Conservation (phyloP, 2,888 invertebrate genomes). For the Augochlorella aurata region DNA sequence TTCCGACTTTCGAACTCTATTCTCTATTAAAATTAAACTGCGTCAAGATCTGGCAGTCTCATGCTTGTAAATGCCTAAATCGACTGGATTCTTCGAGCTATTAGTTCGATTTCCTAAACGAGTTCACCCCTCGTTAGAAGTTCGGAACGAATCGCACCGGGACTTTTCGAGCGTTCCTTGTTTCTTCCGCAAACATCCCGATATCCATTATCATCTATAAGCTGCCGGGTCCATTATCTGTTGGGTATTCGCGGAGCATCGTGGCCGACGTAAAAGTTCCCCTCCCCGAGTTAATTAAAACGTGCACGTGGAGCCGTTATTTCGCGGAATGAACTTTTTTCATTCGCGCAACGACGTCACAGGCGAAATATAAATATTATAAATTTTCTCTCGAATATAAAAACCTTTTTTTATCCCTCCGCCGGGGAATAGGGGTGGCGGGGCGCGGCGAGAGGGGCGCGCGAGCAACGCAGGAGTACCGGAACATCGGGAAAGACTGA, state of each 20-base stretch:
- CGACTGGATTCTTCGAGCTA: not conserved
- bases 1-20: not conserved
- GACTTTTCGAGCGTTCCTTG: not conserved
- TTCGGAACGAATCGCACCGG: not conserved
- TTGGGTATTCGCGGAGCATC: not conserved
- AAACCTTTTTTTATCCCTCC: conserved; percentile 15
- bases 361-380: conserved; percentile 45
- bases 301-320: conserved; percentile 24
- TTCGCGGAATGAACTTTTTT: conserved; percentile 31
- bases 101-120: not conserved
- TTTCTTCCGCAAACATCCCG: not conserved
- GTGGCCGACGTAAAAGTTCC: conserved; percentile 1
- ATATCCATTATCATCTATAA: not conserved
- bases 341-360: not conserved
- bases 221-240: not conserved
- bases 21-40: not conserved
- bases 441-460: not conserved
- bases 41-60: too few species aligned
- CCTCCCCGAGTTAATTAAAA: conserved; percentile 39
- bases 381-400: conserved; percentile 44
- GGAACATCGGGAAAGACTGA: conserved; percentile 44
- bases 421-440: not conserved
- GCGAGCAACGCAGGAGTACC: not conserved
- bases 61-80: not conserved
- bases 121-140: not conserved